Conservation (phyloP, 2,113 vertebrate genomes). For the Psephotus haematonotus region DNA sequence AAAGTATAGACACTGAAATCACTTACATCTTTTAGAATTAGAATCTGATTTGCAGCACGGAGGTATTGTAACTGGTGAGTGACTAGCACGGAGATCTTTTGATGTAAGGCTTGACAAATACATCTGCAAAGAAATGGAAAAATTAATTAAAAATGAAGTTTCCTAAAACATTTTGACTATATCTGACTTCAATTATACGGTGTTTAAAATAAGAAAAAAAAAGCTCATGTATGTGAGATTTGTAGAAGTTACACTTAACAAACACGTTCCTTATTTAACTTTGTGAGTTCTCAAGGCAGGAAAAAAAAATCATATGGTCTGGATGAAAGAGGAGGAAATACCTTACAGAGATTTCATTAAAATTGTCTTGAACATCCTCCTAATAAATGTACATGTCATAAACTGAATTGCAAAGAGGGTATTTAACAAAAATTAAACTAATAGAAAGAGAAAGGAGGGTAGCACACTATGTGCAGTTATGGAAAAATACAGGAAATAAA, state of each 20-base stretch:
- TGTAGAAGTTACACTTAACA: background rate
- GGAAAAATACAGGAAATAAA: background rate
- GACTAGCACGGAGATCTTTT: constrained; percentile 90
- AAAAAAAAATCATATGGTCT: background rate
- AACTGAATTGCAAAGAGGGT: background rate
- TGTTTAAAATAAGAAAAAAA: background rate
- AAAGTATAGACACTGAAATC: background rate
- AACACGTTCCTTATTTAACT: background rate
- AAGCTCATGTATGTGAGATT: background rate
- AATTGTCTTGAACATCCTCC: background rate
- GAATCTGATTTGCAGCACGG: constrained; percentile 86
- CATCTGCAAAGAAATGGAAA: constrained; percentile 77
- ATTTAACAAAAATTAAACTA: background rate
- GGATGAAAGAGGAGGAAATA: background rate
- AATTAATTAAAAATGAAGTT: background rate
- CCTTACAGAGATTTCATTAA: background rate
- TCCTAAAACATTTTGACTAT: background rate
- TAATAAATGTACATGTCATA: background rate
- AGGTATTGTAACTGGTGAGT: constrained; percentile 96
- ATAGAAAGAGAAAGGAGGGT: background rate
- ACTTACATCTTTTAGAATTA: constrained; percentile 92
- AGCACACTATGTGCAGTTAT: background rate
- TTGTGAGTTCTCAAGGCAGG: background rate
- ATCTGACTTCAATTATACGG: background rate
- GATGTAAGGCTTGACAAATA: constrained; percentile 88